phyloP scores from a whole-genome alignment of 2,113 vertebrate genomes.

The Odontesthes bonariensis region DNA sequence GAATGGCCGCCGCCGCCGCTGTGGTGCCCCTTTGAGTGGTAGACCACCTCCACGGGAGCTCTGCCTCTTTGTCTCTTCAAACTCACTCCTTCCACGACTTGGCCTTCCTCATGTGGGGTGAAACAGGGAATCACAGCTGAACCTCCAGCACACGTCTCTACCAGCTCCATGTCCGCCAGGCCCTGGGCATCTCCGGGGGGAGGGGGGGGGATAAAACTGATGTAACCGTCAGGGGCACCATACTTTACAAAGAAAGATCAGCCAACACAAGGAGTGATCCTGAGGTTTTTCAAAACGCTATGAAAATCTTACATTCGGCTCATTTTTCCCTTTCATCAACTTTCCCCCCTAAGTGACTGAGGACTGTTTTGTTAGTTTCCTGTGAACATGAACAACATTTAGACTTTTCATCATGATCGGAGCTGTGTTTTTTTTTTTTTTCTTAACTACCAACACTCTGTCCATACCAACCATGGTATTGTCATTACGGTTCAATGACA shows the following conservation, averaged over 20 bases:
- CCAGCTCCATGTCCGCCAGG: slow-evolving; percentile 20
- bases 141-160: slow-evolving; percentile 65
- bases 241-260: not conserved
- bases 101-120: slow-evolving; percentile 5
- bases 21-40: slow-evolving; percentile 57
- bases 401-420: no score
- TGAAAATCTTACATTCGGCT: not conserved
- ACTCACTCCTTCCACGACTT: slow-evolving; percentile 63
- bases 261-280: no score
- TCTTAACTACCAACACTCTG: no score
- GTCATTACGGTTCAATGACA: no score
- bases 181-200: slow-evolving; percentile 44
- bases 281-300: no score
- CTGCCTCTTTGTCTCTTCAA: slow-evolving; percentile 55
- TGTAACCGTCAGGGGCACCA: not conserved
- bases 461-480: no score
- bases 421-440: no score
- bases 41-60: slow-evolving; percentile 60
- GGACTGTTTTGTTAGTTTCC: no score
- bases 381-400: no score
- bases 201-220: slow-evolving; percentile 11
- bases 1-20: not conserved
- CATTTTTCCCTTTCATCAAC: not conserved
- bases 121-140: slow-evolving; percentile 69
- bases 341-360: not conserved